phyloP scores from a whole-genome alignment of 2,888 invertebrate genomes.

The Dusona sp. region DNA sequence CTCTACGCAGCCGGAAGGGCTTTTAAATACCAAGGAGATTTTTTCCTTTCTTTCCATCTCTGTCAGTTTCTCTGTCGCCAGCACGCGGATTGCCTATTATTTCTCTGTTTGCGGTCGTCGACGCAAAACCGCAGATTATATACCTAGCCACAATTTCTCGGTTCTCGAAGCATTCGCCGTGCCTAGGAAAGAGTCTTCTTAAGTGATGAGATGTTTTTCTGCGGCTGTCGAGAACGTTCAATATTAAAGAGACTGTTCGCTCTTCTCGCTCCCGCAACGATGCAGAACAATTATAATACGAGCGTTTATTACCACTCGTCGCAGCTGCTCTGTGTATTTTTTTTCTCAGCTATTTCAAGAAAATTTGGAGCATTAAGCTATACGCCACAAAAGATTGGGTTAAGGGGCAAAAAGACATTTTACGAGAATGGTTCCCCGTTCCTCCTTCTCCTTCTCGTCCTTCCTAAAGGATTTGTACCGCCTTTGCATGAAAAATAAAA shows the following conservation, averaged over 20 bases:
- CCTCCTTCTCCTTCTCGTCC: neutral
- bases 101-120: conserved; percentile 69
- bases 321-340: conserved; percentile 46
- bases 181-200: conserved; percentile 6
- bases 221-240: conserved; percentile 26
- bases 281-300: conserved; percentile 38
- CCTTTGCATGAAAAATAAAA: conserved; percentile 8
- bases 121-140: conserved; percentile 59
- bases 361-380: conserved; percentile 43
- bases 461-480: conserved; percentile 49
- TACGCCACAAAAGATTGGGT: conserved; percentile 26
- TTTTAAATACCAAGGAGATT: conserved; percentile 57
- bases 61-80: conserved; percentile 36
- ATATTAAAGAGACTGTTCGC: conserved; percentile 31
- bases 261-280: conserved; percentile 11
- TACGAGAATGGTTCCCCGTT: neutral
- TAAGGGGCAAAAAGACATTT: conserved; percentile 16
- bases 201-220: conserved; percentile 53
- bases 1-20: conserved; percentile 57
- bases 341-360: conserved; percentile 25
- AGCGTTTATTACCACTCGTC: conserved; percentile 18
- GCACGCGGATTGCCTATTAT: conserved; percentile 66
- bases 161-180: conserved; percentile 31
- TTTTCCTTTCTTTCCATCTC: neutral
- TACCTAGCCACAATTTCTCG: conserved; percentile 52